Evolutionary conservation across 2,888 invertebrate genomes (phyloP).

Genomic region (Nomada ferruginata): DNA sequence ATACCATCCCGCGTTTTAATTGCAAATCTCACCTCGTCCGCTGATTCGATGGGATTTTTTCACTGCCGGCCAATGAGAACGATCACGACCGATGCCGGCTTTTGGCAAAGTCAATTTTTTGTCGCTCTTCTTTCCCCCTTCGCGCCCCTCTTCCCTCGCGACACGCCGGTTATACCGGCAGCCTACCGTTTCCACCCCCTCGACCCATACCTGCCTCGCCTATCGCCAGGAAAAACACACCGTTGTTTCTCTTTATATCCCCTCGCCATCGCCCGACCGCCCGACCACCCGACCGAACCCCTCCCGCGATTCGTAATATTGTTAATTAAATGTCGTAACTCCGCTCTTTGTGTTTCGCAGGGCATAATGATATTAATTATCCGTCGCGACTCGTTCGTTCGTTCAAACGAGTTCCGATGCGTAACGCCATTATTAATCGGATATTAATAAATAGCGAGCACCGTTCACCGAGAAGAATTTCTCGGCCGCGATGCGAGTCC

Average conservation of each 20-base stretch:
- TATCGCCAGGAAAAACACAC: constrained; percentile 62
- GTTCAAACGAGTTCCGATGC: constrained; percentile 58
- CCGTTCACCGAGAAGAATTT: constrained; percentile 20
- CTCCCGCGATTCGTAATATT: constrained; percentile 60
- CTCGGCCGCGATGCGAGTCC: background rate
- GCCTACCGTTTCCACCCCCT: constrained; percentile 38
- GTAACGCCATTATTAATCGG: constrained; percentile 59
- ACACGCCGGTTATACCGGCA: constrained; percentile 51
- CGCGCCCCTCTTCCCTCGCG: constrained; percentile 51
- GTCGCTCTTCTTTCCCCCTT: constrained; percentile 69
- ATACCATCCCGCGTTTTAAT: constrained; percentile 81
- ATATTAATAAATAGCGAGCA: constrained; percentile 52
- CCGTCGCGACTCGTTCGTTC: constrained; percentile 54
- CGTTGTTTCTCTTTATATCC: constrained; percentile 61
- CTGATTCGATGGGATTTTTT: constrained; percentile 83
- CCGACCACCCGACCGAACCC: background rate
- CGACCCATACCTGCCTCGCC: constrained; percentile 57
- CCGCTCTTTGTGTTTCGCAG: constrained; percentile 64
- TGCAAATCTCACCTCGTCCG: constrained; percentile 81
- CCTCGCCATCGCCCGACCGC: background rate
- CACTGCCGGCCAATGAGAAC: constrained; percentile 81
- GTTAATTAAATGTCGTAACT: constrained; percentile 67
- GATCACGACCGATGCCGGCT: constrained; percentile 77
- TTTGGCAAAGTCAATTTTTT: constrained; percentile 74
- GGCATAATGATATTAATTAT: constrained; percentile 65